Base-by-base conservation (phyloP, 2,888 invertebrate genomes). In the Acanthopleura granulata region DNA sequence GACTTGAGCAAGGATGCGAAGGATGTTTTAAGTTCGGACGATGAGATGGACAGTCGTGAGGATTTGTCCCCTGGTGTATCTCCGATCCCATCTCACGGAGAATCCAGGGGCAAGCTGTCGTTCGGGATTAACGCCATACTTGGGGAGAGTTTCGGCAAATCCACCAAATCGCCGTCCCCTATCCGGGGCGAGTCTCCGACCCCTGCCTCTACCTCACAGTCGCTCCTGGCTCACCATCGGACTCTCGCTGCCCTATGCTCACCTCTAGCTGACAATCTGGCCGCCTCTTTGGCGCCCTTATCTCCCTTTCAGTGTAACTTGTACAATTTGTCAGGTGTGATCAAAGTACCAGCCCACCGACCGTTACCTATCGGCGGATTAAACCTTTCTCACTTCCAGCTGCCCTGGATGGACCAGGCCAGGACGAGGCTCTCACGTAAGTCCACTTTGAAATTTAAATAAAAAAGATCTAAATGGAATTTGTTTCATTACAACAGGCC, bases 51-150 rank as follows among this genome's bases (percentile, higher is more conserved):
- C 15, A 27, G 16, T 6, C 27, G 6, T 16, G 66, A 66, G 14
- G 66, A 27, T 6, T 27, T 27, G 6, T 66, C 66, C 14, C 57
- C 57, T 22, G 18, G n/a, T 22, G n/a, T 22, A 6, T 57, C 57
- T 57, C 66, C 66, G 16, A 66, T 27, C 29, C 27, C 27, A 27
- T 27, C 66, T 27, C 66, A 22, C 22, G 16, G 27, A 16, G 27
- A 22, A 66, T 27, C 66, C 3, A 15, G 29, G 25, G 66, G 72
- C 1, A 50, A 82, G 57, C 77, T 86, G 25, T 86, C 85, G 49
- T 86, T 86, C 77, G 84, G 86, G 73, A 86, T 86, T 50, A 85
- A 82, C 74, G 79, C 82, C 72, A 86, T 86, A 74, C 75, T 86
- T 0, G 84, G 83, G 16, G 75, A 77, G 25, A 51, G 61, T 57